Evolutionary conservation across 2,888 invertebrate species (phyloP), one percentile per base, ranked within the genome.

Genomic region (Leucophenga montana): DNA sequence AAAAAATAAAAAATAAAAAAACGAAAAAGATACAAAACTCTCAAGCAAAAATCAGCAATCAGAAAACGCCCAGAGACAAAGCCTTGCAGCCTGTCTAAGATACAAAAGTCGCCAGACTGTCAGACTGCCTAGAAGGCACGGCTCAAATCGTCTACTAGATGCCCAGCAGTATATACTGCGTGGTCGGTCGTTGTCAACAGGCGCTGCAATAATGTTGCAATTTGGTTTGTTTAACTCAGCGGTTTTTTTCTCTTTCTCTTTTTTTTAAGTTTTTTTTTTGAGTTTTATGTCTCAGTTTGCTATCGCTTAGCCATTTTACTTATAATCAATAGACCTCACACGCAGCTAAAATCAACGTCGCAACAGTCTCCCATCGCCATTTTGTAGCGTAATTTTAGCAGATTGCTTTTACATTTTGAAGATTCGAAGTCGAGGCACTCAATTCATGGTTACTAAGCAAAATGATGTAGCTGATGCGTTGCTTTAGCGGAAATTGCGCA

Each of bases 301-400:
- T 6, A 14, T 46, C n/a, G 46, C 46, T 46, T 33, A 59, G 16
- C 44, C 44, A 62, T 61, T 39, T 39, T 39, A 5, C 39, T 6
- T 33, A 61, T 62, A 62, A 64, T 46, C 48, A 3, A 64, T 64
- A 64, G 62, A 64, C 62, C 62, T 18, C 62, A 64, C 62, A 64
- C 62, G 62, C 14, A 20, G 62, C 61, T 56, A 1, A 14, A 13
- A 6, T 1, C 18, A 14, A 18, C 54, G 22, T 18, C 54, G 22
- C 13, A 8, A 9, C 31, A 9, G n/a, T 39, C 33, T 20, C 18
- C 33, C 62, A 20, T 20, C 62, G 62, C 62, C 62, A 64, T 64
- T 64, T 64, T 64, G 46, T 18, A 20, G 48, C 46, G 48, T 27
- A 64, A 64, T 64, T 64, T 64, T 64, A 16, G 6, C 13, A 31